Conservation (phyloP, 2,797 vertebrate genomes). For the Dromococcyx pavoninus region DNA sequence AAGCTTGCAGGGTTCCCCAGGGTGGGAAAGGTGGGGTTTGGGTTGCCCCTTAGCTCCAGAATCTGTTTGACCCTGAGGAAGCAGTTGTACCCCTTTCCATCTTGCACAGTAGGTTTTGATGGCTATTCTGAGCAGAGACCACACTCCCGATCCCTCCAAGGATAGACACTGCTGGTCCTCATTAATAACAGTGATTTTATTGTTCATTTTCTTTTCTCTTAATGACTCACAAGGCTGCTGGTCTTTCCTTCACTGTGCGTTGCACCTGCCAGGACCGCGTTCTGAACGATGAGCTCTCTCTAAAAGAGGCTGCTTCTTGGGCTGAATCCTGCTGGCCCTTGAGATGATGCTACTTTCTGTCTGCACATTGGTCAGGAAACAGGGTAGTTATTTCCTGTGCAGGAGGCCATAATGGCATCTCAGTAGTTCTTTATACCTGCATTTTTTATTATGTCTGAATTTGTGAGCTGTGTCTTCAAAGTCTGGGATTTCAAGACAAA, state of each 20-base stretch:
- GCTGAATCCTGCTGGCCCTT: background rate
- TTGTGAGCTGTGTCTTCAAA: background rate
- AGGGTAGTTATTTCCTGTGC: background rate
- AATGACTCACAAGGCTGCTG: accelerated
- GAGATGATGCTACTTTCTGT: background rate
- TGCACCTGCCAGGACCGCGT: background rate
- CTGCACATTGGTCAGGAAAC: background rate
- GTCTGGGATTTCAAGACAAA: background rate
- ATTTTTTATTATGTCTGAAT: background rate
- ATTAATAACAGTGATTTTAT: background rate
- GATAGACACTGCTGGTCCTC: background rate
- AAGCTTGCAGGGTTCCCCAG: background rate
- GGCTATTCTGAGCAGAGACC: background rate
- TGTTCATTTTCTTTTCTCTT: background rate
- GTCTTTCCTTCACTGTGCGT: background rate
- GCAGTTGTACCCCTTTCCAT: background rate
- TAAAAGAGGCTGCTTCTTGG: background rate
- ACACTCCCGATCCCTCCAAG: background rate
- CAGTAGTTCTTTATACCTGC: background rate
- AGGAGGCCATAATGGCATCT: background rate
- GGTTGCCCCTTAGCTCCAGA: background rate
- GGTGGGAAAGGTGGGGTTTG: background rate
- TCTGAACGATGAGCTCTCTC: background rate
- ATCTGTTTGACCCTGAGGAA: background rate
- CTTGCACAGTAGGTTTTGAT: background rate